phyloP scores from a whole-genome alignment of 2,113 vertebrate genomes.

The Urocolius indicus region DNA sequence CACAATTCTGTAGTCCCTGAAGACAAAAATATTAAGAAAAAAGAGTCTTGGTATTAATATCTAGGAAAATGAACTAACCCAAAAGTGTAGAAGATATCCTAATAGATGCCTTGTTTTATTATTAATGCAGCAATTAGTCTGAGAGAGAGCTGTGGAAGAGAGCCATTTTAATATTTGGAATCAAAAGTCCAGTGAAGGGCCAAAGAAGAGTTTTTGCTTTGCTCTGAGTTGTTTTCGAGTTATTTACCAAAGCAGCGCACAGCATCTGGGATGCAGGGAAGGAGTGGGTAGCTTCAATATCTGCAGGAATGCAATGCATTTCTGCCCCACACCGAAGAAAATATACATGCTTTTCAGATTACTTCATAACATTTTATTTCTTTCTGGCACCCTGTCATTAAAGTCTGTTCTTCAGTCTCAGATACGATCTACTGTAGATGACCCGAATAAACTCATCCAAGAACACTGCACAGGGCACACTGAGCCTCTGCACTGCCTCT shows the following conservation, averaged over 20 bases:
- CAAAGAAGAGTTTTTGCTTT: background rate
- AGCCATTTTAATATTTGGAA: background rate
- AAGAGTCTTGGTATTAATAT: background rate
- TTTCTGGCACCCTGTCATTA: background rate
- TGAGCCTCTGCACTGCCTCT: too few species aligned
- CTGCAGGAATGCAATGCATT: background rate
- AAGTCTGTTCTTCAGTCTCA: background rate
- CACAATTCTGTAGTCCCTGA: background rate
- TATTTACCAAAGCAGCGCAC: background rate
- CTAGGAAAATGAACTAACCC: background rate
- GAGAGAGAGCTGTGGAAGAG: background rate
- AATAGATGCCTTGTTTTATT: background rate
- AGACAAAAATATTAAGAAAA: conserved; percentile 20
- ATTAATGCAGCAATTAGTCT: background rate
- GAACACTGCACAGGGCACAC: background rate
- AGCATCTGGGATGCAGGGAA: background rate
- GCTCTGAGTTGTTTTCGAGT: background rate
- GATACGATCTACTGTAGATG: background rate
- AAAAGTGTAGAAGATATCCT: background rate
- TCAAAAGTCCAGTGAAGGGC: background rate
- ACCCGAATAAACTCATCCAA: background rate
- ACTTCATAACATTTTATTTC: background rate
- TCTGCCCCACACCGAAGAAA: background rate
- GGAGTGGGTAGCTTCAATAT: background rate
- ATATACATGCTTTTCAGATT: background rate